Conservation (phyloP, 2,888 invertebrate genomes). For the Spatulosminthurus flaviceps region DNA sequence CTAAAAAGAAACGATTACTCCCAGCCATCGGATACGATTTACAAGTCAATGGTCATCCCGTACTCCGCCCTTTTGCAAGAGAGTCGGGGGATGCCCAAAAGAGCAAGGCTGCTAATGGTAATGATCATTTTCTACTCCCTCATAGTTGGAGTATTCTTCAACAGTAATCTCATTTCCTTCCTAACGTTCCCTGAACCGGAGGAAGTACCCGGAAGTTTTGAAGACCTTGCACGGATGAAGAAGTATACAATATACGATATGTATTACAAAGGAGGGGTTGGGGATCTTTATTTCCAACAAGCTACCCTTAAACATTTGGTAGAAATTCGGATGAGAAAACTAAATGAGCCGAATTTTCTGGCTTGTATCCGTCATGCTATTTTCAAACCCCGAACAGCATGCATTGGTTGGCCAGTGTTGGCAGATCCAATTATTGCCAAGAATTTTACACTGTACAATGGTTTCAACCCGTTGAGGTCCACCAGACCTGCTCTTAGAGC, state of each 20-base stretch:
- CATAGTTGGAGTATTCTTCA: conserved; percentile 13
- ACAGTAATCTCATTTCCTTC: conserved; percentile 29
- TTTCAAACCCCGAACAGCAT: not conserved
- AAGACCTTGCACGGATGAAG: not conserved
- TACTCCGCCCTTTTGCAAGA: not conserved
- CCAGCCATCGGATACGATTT: not conserved
- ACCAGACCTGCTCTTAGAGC: not conserved
- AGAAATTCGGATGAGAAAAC: not conserved
- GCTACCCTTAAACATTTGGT: not conserved
- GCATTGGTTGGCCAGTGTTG: conserved; percentile 14
- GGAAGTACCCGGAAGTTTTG: conserved; percentile 3
- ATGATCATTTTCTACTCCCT: conserved; percentile 26
- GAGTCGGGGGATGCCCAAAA: not conserved
- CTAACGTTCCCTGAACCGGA: conserved; percentile 39
- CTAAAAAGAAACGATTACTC: not conserved
- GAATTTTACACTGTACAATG: not conserved
- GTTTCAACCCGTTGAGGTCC: not conserved
- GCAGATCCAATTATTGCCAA: not conserved
- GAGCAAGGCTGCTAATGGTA: not conserved
- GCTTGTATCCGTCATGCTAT: not conserved
- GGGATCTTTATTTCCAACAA: not conserved
- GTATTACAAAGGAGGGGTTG: not conserved
- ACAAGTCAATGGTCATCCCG: not conserved
- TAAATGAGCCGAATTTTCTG: not conserved
- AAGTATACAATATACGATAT: not conserved